Conservation (phyloP, 2,797 vertebrate genomes). For the Dallia pectoralis region DNA sequence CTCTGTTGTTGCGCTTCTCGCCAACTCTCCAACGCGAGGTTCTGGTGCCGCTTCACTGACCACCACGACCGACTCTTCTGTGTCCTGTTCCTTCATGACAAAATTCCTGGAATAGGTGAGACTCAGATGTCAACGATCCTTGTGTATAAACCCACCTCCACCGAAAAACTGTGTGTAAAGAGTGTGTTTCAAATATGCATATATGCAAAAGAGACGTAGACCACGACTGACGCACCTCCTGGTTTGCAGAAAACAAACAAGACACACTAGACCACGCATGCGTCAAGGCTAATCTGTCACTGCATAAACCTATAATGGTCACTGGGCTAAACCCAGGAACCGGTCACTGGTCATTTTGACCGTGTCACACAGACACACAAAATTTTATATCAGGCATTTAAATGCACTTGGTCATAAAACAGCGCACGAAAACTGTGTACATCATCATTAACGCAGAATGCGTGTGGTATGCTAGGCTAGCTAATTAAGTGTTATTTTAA, state of each 20-base stretch:
- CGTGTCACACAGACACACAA: too few species aligned
- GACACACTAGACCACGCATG: too few species aligned
- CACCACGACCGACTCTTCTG: conserved; percentile 57
- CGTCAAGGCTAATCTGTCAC: too few species aligned
- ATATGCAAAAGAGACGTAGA: neutral
- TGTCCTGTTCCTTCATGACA: conserved; percentile 74
- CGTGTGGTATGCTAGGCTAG: neutral
- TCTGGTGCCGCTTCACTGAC: conserved; percentile 42
- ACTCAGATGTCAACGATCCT: neutral
- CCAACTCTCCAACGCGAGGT: conserved; percentile 38
- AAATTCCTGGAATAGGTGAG: neutral
- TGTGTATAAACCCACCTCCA: neutral
- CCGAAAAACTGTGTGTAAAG: neutral
- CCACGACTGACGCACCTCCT: neutral
- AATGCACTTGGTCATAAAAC: too few species aligned
- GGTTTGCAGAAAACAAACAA: too few species aligned
- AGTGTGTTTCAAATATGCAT: neutral
- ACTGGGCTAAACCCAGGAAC: neutral
- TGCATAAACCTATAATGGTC: neutral
- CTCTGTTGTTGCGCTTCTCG: conserved; percentile 38
- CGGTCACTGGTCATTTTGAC: too few species aligned
- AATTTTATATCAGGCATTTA: too few species aligned
- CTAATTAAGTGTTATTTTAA: neutral
- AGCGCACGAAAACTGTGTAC: neutral
- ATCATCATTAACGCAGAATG: neutral